phyloP scores from a whole-genome alignment of 2,797 vertebrate species.

The Cyprinodon diabolis region DNA sequence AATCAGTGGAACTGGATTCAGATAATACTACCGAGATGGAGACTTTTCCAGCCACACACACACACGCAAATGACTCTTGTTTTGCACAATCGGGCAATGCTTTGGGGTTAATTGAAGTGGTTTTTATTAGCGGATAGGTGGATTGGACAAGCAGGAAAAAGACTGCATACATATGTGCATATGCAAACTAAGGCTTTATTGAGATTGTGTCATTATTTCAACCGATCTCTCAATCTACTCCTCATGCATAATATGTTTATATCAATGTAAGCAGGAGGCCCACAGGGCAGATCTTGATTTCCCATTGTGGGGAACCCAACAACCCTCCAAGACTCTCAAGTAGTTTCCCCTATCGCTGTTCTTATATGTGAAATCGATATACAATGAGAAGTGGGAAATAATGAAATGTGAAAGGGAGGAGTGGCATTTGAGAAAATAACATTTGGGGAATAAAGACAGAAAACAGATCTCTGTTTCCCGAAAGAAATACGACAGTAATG shows the following conservation, averaged over 20 bases:
- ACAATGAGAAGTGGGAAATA: conserved; percentile 50
- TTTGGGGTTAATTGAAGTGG: conserved; percentile 81
- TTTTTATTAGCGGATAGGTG: conserved; percentile 61
- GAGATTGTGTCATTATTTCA: conserved; percentile 69
- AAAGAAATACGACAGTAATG: conserved; percentile 32
- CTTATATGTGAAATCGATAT: conserved; percentile 47
- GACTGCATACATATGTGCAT: conserved; percentile 16
- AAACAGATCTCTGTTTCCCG: conserved; percentile 34
- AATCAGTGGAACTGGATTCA: conserved; percentile 70
- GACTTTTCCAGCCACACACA: conserved; percentile 23
- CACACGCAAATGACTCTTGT: conserved; percentile 30
- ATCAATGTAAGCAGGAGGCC: conserved; percentile 61
- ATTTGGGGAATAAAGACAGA: conserved; percentile 48
- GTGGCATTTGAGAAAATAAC: conserved; percentile 60
- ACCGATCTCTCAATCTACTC: conserved; percentile 61
- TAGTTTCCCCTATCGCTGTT: conserved; percentile 49
- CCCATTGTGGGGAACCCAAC: conserved; percentile 47
- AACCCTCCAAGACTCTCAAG: conserved; percentile 40
- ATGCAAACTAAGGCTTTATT: conserved; percentile 36
- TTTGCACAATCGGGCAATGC: conserved; percentile 62
- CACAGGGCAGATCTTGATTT: conserved; percentile 53
- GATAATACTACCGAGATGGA: conserved; percentile 69
- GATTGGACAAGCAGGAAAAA: conserved; percentile 40
- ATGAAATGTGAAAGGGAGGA: conserved; percentile 61
- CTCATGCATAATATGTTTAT: conserved; percentile 66